phyloP scores from a whole-genome alignment of 1,140 invertebrate genomes.

The Venturia canescens region DNA sequence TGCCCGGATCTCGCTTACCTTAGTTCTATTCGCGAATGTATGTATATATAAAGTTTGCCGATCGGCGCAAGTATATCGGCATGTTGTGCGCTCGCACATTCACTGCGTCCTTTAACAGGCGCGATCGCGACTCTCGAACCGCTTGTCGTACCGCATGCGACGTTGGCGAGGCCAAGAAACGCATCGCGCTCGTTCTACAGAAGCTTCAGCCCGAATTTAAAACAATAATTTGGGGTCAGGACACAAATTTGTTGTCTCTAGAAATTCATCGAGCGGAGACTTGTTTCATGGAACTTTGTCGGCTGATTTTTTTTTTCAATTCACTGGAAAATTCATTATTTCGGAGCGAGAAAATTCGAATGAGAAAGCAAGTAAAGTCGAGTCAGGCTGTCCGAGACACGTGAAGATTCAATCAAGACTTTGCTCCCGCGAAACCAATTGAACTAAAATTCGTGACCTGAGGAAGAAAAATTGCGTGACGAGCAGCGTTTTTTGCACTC shows the following conservation, averaged over 20 bases:
- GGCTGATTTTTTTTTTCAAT: no score
- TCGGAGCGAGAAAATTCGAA: background rate
- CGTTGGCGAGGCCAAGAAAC: slow-evolving; percentile 11
- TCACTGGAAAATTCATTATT: background rate
- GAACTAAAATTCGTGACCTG: background rate
- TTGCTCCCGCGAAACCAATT: no score
- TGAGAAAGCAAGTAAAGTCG: background rate
- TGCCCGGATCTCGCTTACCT: slow-evolving; percentile 75
- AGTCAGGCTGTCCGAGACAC: background rate
- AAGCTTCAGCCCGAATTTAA: background rate
- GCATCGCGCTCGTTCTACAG: background rate
- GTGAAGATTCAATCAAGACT: no score
- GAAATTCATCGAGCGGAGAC: no score
- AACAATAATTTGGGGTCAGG: no score
- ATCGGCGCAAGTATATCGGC: slow-evolving; percentile 11
- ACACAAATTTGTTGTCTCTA: no score
- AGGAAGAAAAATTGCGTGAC: background rate
- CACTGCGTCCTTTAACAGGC: slow-evolving; percentile 9
- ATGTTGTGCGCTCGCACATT: slow-evolving; percentile 3
- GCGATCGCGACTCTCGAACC: background rate
- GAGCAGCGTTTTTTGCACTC: no score
- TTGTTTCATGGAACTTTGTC: no score
- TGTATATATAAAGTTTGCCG: background rate
- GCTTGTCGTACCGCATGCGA: background rate
- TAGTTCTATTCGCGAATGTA: slow-evolving; percentile 65